Base-by-base conservation (phyloP, 2,888 invertebrate genomes). In the Lottia gigantea region DNA sequence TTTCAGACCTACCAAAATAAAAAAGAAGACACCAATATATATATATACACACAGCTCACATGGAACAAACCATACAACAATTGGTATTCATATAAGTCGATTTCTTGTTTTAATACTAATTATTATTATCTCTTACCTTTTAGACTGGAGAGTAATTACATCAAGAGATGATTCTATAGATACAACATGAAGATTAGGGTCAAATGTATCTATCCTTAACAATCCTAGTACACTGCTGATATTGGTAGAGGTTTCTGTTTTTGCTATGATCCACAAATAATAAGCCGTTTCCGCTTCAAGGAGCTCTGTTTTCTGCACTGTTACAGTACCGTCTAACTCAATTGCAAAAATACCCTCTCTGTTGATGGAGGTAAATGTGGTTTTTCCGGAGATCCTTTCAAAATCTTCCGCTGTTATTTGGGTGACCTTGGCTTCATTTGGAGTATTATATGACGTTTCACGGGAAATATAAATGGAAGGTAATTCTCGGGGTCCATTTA, bases 191-290 rank as follows among this genome's bases (percentile, higher is more conserved):
- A 12, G 16, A 14, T 55, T 55, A 23, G 55, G 55, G 4, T 55
- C 55, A 55, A 55, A 55, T 14, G 55, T 55, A 23, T 55, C 55
- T 23, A 55, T 55, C 23, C 55, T 55, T 55, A 55, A 11, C 19
- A 55, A 23, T n/a, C 55, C 55, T 23, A 55, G 19, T 55, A 19
- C 11, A 55, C 23, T 23, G 11, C 23, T 55, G 6, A 23, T 23
- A 11, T 55, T 14, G 2, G 55, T 23, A n/a, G 19, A 23, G 19
- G 19, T 55, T 55, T 55, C 23, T 19, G 23, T 55, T 3, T 19
- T 23, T 23, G 55, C 23, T 23, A 23, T 55, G 11, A 55, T 23
- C 19, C 19, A 55, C 8, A 55, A 6, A 14, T 23, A 55, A 15
- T 23, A 55, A 23, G 19, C 14, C 19, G 19, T 6, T 23, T 23